Base-by-base conservation (phyloP, 2,113 vertebrate species). In the Pedetes capensis region DNA sequence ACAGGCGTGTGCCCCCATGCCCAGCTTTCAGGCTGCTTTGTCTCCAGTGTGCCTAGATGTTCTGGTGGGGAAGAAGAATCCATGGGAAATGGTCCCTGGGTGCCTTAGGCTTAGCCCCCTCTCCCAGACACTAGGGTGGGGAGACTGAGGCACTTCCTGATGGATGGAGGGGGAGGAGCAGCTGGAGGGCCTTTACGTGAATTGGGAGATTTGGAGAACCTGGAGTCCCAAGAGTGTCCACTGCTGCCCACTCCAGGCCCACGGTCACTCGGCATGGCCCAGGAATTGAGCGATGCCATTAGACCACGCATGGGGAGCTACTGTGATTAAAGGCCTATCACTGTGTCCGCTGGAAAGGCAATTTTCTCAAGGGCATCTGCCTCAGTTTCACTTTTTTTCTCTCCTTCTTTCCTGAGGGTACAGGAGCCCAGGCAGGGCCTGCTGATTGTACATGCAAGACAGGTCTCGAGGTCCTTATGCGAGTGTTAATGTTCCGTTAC, bases 391-490 rank as follows among this genome's bases (percentile, higher is more conserved):
- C 6, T 95, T 63, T 76, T 29, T 23, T 7, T 20, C 3, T 25
- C 4, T 6, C 12, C 69, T 82, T 66, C 93, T 91, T 76, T 71
- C 63, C 57, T 51, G 55, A 83, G 23, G 32, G 63, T 81, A 87
- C 76, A 32, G 88, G 39, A 92, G 68, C 51, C 59, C 7, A 2
- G 72, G 90, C 72, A 95, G 88, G 92, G 66, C 44, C 57, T 79
- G 61, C 97, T 97, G 91, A 93, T 98, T 98, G 97, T 97, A 97
- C 98, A 98, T 98, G 97, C 98, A 0, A 96, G 96, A 90, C 98
- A 96, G 97, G 96, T 97, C 98, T 94, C 76, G 80, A 97, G 98
- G 98, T 97, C 94, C 87, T 97, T 98, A 95, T 96, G 96, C 47
- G 69, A 97, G 89, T 89, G 97, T 92, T 98, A 98, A 97, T 94